Evolutionary conservation across 2,113 vertebrate genomes (phyloP).

Genomic region (Platichthys stellatus): DNA sequence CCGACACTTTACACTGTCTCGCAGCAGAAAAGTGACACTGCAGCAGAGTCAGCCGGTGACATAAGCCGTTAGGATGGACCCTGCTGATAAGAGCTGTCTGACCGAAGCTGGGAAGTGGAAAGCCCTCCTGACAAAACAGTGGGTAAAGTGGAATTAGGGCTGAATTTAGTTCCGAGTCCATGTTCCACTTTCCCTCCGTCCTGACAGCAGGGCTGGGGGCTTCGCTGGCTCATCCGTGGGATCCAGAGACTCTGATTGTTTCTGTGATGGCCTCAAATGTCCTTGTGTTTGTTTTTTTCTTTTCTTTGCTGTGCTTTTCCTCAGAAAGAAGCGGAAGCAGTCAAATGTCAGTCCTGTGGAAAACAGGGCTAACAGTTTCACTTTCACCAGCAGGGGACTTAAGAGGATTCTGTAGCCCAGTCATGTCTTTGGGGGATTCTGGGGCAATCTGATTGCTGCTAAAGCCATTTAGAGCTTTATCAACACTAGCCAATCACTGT

Average conservation of each 20-base stretch:
- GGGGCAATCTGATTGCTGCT: slow-evolving; percentile 53
- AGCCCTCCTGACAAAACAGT: slow-evolving; percentile 35
- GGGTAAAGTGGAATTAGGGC: slow-evolving; percentile 12
- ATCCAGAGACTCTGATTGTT: slow-evolving; percentile 51
- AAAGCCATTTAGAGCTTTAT: slow-evolving; percentile 70
- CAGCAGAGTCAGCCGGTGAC: not conserved
- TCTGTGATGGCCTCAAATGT: slow-evolving; percentile 36
- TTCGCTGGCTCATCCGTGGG: slow-evolving; percentile 36
- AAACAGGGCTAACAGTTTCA: slow-evolving; percentile 17
- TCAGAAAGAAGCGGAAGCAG: slow-evolving; percentile 14
- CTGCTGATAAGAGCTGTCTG: slow-evolving; percentile 68
- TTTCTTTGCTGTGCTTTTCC: slow-evolving; percentile 26
- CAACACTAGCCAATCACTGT: slow-evolving; percentile 63
- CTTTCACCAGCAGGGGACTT: slow-evolving; percentile 36
- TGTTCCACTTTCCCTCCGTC: slow-evolving; percentile 39
- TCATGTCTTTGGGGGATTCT: slow-evolving; percentile 51
- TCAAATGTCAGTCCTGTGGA: slow-evolving; percentile 31
- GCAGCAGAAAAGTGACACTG: slow-evolving; percentile 65
- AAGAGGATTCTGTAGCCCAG: slow-evolving; percentile 11
- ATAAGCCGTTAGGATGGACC: not conserved
- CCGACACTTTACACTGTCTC: slow-evolving; percentile 47
- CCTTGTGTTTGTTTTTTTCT: slow-evolving; percentile 33
- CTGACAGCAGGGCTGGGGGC: slow-evolving; percentile 28
- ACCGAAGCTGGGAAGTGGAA: slow-evolving; percentile 46
- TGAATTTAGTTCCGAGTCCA: slow-evolving; percentile 57